Conservation (phyloP, 2,888 invertebrate genomes). For the Blera fallax region DNA sequence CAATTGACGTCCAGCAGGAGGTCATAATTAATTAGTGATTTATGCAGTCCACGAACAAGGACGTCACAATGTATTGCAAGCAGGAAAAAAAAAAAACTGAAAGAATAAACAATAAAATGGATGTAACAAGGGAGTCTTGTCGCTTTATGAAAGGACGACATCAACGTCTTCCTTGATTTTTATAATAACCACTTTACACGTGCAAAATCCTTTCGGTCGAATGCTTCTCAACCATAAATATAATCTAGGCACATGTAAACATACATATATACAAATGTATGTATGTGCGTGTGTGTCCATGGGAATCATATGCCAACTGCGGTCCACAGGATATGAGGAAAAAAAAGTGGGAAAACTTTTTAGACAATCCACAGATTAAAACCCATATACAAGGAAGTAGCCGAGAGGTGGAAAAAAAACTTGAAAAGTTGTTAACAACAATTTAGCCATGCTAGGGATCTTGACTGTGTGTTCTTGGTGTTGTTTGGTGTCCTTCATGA, state of each 20-base stretch:
- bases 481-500: constrained; percentile 1
- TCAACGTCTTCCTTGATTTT: background rate
- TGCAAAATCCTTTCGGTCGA: background rate
- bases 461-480: background rate
- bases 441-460: constrained; percentile 19
- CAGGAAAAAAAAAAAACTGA: background rate
- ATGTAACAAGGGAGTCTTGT: background rate
- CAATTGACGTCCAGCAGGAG: constrained; percentile 52
- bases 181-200: background rate
- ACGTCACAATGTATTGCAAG: constrained; percentile 1
- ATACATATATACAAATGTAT: too few species aligned
- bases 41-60: constrained; percentile 49
- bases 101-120: background rate
- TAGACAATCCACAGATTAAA: constrained; percentile 42
- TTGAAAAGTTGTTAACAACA: constrained; percentile 37
- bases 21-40: constrained; percentile 71
- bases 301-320: background rate
- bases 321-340: background rate
- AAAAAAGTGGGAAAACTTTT: background rate
- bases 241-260: background rate
- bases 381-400: constrained; percentile 21
- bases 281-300: background rate
- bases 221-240: background rate
- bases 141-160: background rate
- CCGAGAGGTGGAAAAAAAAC: background rate